phyloP scores from a whole-genome alignment of 2,888 invertebrate species.

The Meiosimyza platycephala region DNA sequence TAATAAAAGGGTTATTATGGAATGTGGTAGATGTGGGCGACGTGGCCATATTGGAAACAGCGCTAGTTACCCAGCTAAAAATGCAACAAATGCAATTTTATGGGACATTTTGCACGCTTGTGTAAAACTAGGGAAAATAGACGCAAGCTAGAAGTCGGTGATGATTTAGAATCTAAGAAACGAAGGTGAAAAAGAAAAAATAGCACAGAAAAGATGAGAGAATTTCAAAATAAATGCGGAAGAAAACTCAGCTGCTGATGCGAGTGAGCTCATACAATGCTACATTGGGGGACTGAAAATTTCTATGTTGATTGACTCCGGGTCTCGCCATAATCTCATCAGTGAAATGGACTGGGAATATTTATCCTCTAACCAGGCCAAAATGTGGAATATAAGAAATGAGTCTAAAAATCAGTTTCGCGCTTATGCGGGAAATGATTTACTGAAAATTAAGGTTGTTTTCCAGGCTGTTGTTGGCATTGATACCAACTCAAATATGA shows the following conservation, averaged over 20 bases:
- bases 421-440: slow-evolving; percentile 38
- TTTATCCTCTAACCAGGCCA: background rate
- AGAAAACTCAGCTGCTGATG: background rate
- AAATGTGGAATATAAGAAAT: slow-evolving; percentile 34
- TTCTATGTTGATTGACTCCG: slow-evolving; percentile 39
- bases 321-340: slow-evolving; percentile 39
- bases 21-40: no score
- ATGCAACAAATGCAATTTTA: no score
- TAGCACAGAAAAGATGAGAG: background rate
- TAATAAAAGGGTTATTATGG: no score
- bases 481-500: no score
- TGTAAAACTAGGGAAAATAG: no score
- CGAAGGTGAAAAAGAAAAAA: background rate
- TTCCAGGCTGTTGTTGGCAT: slow-evolving; percentile 39
- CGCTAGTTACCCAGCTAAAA: no score
- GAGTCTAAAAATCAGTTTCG: slow-evolving; percentile 40
- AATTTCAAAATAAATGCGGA: slow-evolving; percentile 38
- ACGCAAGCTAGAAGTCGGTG: no score
- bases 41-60: no score
- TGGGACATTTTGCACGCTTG: no score
- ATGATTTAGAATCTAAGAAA: background rate
- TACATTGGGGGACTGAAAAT: slow-evolving; percentile 28
- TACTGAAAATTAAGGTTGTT: slow-evolving; percentile 33
- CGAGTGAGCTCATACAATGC: slow-evolving; percentile 33
- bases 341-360: slow-evolving; percentile 36